Base-by-base conservation (phyloP, 2,888 invertebrate species). In the Gastracanthus pulcherrimus region DNA sequence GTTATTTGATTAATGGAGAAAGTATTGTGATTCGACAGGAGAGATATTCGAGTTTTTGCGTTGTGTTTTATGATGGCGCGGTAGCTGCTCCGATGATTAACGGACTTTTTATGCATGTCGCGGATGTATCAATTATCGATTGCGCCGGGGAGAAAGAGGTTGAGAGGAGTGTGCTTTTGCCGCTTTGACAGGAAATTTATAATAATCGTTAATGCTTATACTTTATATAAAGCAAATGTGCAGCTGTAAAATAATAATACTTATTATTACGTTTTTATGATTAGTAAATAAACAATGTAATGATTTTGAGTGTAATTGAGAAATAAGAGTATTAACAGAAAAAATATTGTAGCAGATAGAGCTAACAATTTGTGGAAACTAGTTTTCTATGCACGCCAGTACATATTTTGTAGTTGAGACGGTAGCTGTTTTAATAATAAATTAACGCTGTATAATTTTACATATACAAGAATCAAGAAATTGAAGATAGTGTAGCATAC, bases 1-100 rank as follows among this genome's bases (percentile, higher is more conserved):
- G 51, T 36, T 26, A 55, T 51, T 76, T 76, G 76, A 67, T 76
- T 76, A 76, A 76, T 76, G 66, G 55, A 67, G 29, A 76, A 67
- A 66, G 55, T 67, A 76, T 76, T 55, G 55, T 67, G 55, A 76
- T 76, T 67, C 51, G 26, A 45, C 13, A 16, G 31, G 72, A 62
- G 3, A 66, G 36, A 38, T 51, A 55, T 66, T 55, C 75, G 29
- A 45, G 45, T 41, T 74, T 74, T 74, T 74, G 72, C 31, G 9
- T 31, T 31, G 5, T 13, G 41, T 41, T 45, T 60, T 62, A 45
- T 45, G 45, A 34, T 13, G 3, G 16, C n/a, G 34, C 60, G n/a
- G 26, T n/a, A 45, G 13, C 29, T 26, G 70, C 19, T 3, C 23
- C 29, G 64, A 66, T 67, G 66, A 76, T 58, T 26, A 76, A 76